Conservation (phyloP, 2,888 invertebrate species). For the Cosmia trapezina region DNA sequence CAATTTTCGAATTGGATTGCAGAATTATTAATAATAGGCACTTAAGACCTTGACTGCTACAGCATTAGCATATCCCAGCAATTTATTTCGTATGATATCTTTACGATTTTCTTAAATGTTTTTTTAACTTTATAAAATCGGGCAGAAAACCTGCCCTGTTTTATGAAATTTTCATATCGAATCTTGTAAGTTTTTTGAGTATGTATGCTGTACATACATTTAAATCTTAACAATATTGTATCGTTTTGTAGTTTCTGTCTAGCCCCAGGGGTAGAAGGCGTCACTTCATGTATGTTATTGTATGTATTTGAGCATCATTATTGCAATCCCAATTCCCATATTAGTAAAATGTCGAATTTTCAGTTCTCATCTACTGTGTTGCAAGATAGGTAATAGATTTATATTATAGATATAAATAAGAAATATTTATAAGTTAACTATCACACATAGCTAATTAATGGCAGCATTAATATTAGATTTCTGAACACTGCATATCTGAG, state of each 20-base stretch:
- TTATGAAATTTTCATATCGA: background rate
- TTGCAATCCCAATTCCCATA: background rate
- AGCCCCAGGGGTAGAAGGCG: background rate
- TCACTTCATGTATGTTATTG: no score
- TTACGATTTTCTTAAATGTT: constrained; percentile 6
- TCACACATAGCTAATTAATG: constrained; percentile 2
- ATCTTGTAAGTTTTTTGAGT: background rate
- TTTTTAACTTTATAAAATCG: background rate
- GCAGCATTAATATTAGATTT: constrained; percentile 47
- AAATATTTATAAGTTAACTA: constrained; percentile 15
- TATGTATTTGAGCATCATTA: background rate
- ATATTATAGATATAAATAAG: background rate
- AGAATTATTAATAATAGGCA: constrained; percentile 12
- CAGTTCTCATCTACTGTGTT: background rate
- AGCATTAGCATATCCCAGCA: background rate
- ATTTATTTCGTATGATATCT: background rate
- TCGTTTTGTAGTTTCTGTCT: background rate
- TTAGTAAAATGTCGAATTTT: background rate
- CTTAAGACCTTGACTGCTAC: constrained; percentile 34
- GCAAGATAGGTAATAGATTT: background rate
- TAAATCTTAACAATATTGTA: background rate
- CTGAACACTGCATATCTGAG: constrained; percentile 51
- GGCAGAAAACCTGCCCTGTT: no score
- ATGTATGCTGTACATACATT: background rate
- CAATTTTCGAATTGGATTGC: background rate